These are phyloP conservation scores for Drosophila lacteicornis DNA, from an alignment of 1,140 invertebrate species.

Conservation along the genomic window DNA sequence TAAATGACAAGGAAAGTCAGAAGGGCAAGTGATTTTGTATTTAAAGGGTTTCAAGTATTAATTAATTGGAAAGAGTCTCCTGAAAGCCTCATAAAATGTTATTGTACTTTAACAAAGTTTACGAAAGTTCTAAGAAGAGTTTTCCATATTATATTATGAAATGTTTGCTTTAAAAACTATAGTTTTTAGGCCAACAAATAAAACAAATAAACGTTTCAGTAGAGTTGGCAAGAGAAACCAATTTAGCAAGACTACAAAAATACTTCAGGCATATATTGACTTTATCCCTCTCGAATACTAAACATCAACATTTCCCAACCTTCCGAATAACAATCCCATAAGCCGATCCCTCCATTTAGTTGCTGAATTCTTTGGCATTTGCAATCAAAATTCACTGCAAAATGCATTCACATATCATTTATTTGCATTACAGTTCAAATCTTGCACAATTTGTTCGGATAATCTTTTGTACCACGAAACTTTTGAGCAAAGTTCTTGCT, in stretches of 20 bases:
- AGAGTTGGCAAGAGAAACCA: neutral
- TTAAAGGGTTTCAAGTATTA: neutral
- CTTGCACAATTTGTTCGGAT: neutral
- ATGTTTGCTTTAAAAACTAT: neutral
- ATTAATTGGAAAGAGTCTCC: neutral
- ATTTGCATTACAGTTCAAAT: constrained; percentile 24
- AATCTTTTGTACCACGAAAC: constrained; percentile 21
- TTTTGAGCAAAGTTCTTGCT: neutral
- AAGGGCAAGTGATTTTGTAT: neutral
- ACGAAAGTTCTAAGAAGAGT: neutral
- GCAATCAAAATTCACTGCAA: neutral
- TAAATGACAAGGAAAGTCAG: neutral
- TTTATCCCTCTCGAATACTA: neutral
- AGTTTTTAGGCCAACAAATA: neutral
- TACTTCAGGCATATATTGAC: neutral
- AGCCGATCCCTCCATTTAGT: neutral
- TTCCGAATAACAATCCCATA: neutral
- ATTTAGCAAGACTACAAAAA: neutral
- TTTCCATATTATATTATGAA: neutral
- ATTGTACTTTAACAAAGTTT: too few species aligned
- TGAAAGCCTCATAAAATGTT: neutral
- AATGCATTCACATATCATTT: constrained; percentile 15
- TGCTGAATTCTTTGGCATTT: neutral
- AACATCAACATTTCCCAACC: neutral
- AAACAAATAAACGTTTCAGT: too few species aligned